Base-by-base conservation (phyloP, 2,888 invertebrate genomes). In the Diabrotica balteata region DNA sequence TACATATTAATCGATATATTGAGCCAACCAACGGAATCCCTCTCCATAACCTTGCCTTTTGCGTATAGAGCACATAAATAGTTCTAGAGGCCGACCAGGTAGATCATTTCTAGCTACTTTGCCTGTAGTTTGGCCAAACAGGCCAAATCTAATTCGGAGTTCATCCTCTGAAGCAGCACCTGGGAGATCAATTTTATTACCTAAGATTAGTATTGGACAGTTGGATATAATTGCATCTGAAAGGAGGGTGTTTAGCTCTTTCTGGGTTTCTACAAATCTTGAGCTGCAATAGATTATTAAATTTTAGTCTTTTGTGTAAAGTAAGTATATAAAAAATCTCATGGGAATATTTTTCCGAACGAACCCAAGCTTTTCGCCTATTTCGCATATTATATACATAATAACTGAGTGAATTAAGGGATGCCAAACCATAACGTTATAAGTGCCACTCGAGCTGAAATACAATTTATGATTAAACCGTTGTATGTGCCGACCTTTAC, bases 41-140 rank as follows among this genome's bases (percentile, higher is more conserved):
- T 99, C 99, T 72, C 99, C 99, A 85, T 99, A 99, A 76, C 99
- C 99, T 88, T 99, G 98, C 81, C 97, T 90, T 87, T 98, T 98
- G 84, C 98, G 89, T 81, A 99, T 98, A 78, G 97, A 97, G 87
- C 98, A 99, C 99, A 99, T 99, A 88, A 97, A 99, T 81, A 99
- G 87, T 88, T 99, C 99, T 86, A 99, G 86, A 72, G 99, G 99
- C 85, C 98, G 94, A 68, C 96, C 96, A 61, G 95, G 91, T 80
- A 98, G 87, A 83, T 98, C 98, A 73, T 91, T 89, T 80, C 97
- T 90, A 71, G 95, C 88, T 76, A 97, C 93, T 86, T 95, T 96
- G 85, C 99, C 99, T 79, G 98, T 98, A 77, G 97, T 98, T 85
- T 96, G 93, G 80, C 96, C 95, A 85, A 94, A 95, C 62, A 99